Base-by-base conservation (phyloP, 2,888 invertebrate species). In the Harpalus rubripes region DNA sequence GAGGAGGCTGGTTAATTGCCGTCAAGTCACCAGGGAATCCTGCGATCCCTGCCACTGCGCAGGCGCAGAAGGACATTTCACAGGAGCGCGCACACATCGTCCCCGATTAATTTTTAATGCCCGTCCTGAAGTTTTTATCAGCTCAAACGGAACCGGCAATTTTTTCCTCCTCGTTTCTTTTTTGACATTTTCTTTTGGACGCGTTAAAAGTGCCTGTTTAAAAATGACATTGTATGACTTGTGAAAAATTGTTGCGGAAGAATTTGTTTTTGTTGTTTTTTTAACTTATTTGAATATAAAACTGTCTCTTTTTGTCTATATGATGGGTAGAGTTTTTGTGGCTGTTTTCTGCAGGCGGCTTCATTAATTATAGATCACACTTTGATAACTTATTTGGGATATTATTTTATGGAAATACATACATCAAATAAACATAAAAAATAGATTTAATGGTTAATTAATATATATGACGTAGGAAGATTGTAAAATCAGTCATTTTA, bases 81-180 rank as follows among this genome's bases (percentile, higher is more conserved):
- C 76, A 76, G 76, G 76, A 76, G 76, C 22, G 22, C 39, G 78
- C 78, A 56, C 41, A 58, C 78, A 58, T 78, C 78, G 41, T 58
- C 78, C 78, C 0, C 41, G 78, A 78, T 78, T 78, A 78, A 78
- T 78, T 78, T 78, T 78, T 78, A 78, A 78, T 78, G 78, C 56
- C 0, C 78, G 58, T 78, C 78, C 78, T 58, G 32, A 78, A 78
- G 78, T 78, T 78, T 78, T 78, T 78, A 58, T 78, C 78, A 58
- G 78, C 15, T 26, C 56, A 58, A 78, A 78, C 56, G 78, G 78
- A 52, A 78, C 78, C 12, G 26, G 32, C 56, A n/a, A 58, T 78
- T 78, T 78, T 78, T 78, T 78, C 76, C 18, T 32, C 22, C 59
- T 7, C 59, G 61, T 81, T 32, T 81, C 41, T 39, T 81, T 81